Evolutionary conservation across 92 coral and sea anemone genomes (phyloP), one percentile per base, ranked within the genome.

Genomic region (Palythoa caribaeorum): DNA sequence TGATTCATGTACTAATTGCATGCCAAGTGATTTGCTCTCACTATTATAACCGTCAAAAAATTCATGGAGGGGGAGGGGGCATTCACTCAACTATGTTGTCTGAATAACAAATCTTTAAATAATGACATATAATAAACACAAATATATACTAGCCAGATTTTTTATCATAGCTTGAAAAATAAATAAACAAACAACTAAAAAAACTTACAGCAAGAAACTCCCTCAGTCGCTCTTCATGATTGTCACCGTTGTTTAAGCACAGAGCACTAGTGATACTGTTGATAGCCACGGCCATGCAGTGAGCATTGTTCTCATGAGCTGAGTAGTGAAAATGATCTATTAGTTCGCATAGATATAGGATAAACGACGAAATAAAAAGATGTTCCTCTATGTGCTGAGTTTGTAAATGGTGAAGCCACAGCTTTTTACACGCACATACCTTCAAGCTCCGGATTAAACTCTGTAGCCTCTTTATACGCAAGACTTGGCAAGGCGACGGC

Each of bases 251-350:
- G 90, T 97, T 97, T 38, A 87, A 38, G 57, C 99, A 97, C 87
- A 97, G 86, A 9, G 98, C 97, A 37, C 96, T 98, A 9, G 98
- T 90, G 13, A 97, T 74, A 14, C 92, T 90, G 84, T 94, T 96
- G 74, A 97, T 91, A 21, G 96, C 91, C 57, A 84, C 94, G 39
- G 96, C 96, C 83, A 97, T 90, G 79, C 99, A 97, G 87, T 97
- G 99, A 84, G 96, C 96, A 78, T 97, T 97, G 78, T 97, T 97
- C 88, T 97, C 99, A 71, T 94, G 95, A 0, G 97, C 99, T 97
- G 87, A 69, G 38, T 53, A 1, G 73, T 3, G n/a, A 17, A 63
- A 55, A 55, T 15, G 2, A 13, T 6, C 9, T 2, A 8, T 55
- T 11, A 55, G 11, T 3, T 55, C 62, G 28, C 28, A 55, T 11